Conservation (phyloP, 1,140 invertebrate genomes). For the Watersipora subatra region DNA sequence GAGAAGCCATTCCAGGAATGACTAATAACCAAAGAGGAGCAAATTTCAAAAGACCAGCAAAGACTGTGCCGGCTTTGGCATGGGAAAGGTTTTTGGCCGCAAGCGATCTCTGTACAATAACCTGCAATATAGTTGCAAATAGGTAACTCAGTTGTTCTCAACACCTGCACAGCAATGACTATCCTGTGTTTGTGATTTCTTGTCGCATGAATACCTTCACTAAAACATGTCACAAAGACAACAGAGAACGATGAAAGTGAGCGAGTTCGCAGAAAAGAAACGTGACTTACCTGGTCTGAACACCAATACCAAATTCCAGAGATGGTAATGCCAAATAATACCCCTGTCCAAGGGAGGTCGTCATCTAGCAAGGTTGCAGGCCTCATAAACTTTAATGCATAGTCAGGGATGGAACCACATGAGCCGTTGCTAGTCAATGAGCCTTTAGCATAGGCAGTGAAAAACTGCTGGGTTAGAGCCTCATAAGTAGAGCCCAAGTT, state of each 20-base stretch:
- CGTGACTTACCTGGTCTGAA: conserved; percentile 42
- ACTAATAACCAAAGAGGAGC: conserved; percentile 45
- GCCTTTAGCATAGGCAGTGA: neutral
- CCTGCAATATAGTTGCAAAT: conserved; percentile 22
- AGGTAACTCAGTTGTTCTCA: neutral
- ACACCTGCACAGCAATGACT: no score
- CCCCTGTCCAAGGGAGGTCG: conserved; percentile 46
- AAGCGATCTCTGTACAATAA: conserved; percentile 46
- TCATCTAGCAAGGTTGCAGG: neutral
- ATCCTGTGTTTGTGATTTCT: no score
- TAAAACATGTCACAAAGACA: no score
- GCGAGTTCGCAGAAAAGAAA: no score
- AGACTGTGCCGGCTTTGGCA: conserved; percentile 43
- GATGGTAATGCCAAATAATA: conserved; percentile 44
- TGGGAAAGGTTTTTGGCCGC: conserved; percentile 45
- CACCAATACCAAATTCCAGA: conserved; percentile 50
- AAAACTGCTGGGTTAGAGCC: neutral
- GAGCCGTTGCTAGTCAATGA: neutral
- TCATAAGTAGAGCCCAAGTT: neutral
- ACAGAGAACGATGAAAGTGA: no score
- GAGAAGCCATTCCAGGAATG: conserved; percentile 46
- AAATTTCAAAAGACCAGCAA: conserved; percentile 44
- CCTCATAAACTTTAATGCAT: neutral
- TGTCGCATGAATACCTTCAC: no score
- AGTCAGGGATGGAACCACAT: neutral